Percentiles rank a stretch among this genome's conserved stretches.
Evolutionary conservation across 1,140 invertebrate genomes (phyloP).

Genomic region (Aporrectodea caliginosa): DNA sequence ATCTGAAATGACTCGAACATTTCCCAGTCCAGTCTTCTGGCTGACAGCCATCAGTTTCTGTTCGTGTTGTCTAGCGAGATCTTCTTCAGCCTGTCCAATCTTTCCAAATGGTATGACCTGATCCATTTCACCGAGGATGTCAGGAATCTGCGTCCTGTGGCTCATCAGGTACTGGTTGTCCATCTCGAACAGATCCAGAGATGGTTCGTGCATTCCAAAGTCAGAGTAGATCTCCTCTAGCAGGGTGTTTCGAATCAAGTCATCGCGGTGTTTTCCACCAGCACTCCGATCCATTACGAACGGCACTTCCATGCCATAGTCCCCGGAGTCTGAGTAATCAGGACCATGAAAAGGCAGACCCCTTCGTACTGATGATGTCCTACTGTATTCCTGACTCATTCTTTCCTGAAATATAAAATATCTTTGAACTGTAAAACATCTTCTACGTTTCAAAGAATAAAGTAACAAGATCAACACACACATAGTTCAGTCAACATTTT

Average conservation of each 20-base stretch:
- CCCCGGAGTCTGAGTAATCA: background rate
- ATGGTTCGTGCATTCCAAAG: no score
- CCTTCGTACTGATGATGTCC: background rate
- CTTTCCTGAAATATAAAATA: background rate
- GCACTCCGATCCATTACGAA: background rate
- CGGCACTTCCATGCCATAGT: background rate
- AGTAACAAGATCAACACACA: no score
- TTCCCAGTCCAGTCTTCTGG: background rate
- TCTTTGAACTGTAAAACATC: no score
- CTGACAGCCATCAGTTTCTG: background rate
- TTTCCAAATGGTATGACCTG: background rate
- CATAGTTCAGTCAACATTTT: no score
- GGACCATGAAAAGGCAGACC: background rate
- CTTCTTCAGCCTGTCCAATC: background rate
- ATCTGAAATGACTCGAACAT: background rate
- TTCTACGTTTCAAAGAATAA: no score
- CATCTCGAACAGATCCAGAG: background rate
- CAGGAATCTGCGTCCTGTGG: background rate
- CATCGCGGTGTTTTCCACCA: background rate
- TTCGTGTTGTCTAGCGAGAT: background rate
- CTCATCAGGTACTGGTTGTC: background rate
- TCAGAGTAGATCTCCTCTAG: background rate
- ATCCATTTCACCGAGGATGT: background rate
- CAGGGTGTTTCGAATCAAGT: background rate
- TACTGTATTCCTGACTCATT: background rate